These are phyloP conservation scores for Eupsilia transversa DNA, from an alignment of 2,888 invertebrate genomes.

Conservation along the genomic window DNA sequence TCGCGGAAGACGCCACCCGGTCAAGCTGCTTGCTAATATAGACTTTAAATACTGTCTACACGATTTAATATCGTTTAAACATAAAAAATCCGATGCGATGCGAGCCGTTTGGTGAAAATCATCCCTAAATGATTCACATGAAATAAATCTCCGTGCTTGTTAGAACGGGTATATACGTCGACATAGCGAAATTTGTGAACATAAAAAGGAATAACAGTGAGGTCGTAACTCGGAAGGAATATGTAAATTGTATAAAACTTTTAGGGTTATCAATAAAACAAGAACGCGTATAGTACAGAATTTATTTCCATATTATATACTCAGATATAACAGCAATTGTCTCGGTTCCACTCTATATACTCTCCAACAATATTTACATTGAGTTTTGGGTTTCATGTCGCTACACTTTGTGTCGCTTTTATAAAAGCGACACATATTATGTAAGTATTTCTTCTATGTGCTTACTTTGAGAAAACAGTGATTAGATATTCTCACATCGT, in stretches of 20 bases:
- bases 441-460: no score
- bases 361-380: constrained; percentile 87
- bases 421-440: constrained; percentile 28
- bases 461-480: no score
- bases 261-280: constrained; percentile 73
- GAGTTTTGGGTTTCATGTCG: constrained; percentile 71
- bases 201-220: constrained; percentile 49
- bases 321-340: constrained; percentile 86
- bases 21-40: no score
- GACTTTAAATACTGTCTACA: no score
- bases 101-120: no score
- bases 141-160: constrained; percentile 42
- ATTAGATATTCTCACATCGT: neutral
- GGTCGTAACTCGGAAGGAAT: constrained; percentile 48
- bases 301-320: constrained; percentile 88
- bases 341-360: constrained; percentile 74
- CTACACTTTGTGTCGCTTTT: constrained; percentile 43
- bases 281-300: constrained; percentile 83
- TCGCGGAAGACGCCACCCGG: no score
- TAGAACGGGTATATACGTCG: constrained; percentile 31
- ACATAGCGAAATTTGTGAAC: constrained; percentile 34
- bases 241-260: constrained; percentile 61
- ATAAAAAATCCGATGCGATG: no score
- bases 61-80: no score
- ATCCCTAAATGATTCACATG: constrained; percentile 23